Conservation (phyloP, 2,113 vertebrate species). For the Hippocampus comes region DNA sequence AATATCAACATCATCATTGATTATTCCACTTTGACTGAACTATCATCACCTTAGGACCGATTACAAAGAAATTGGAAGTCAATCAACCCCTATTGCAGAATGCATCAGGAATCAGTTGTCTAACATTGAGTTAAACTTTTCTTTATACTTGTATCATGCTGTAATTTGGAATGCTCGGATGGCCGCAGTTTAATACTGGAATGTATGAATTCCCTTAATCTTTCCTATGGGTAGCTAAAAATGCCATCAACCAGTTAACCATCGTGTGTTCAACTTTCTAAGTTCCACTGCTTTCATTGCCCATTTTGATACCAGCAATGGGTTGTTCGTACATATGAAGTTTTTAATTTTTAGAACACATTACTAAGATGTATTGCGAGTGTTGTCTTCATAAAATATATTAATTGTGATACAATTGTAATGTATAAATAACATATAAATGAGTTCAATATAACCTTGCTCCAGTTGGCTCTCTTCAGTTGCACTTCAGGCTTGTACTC, state of each 20-base stretch:
- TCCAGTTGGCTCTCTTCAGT: constrained; percentile 79
- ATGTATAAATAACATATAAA: background rate
- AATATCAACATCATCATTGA: too few relatives aligned
- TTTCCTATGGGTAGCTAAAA: background rate
- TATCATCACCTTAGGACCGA: too few relatives aligned
- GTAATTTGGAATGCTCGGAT: too few relatives aligned
- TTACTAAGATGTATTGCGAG: background rate
- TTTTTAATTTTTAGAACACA: background rate
- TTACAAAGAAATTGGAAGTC: too few relatives aligned
- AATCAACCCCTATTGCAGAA: too few relatives aligned
- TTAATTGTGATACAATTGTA: background rate
- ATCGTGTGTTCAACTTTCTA: background rate
- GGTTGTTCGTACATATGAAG: background rate
- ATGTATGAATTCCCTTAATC: background rate
- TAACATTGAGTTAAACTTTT: too few relatives aligned
- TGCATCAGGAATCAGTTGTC: too few relatives aligned
- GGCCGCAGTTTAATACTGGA: background rate
- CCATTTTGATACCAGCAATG: background rate
- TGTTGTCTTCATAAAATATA: background rate
- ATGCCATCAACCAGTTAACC: background rate
- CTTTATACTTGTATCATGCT: too few relatives aligned
- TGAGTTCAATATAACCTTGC: constrained; percentile 74
- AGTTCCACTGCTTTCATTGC: background rate
- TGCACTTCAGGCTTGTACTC: constrained; percentile 81
- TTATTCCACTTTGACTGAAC: too few relatives aligned